Conservation (phyloP, 2,113 vertebrate genomes). For the Struthio camelus region DNA sequence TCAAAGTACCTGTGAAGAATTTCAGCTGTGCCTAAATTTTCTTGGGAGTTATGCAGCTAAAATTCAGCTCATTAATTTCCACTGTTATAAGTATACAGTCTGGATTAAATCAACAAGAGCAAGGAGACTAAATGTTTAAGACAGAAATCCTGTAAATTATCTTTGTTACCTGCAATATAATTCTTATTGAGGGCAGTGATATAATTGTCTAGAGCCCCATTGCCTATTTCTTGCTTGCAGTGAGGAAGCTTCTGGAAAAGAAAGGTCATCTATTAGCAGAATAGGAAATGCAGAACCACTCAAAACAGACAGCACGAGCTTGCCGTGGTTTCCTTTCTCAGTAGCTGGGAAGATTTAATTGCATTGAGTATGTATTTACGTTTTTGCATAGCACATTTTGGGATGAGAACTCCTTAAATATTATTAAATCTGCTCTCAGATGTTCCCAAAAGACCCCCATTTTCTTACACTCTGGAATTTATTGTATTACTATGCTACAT, state of each 20-base stretch:
- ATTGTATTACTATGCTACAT: background rate
- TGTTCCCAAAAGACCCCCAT: background rate
- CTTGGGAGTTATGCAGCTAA: background rate
- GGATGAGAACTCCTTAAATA: background rate
- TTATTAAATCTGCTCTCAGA: background rate
- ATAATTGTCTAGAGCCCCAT: background rate
- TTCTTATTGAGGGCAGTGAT: background rate
- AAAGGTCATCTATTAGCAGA: background rate
- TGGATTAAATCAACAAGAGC: constrained; percentile 9
- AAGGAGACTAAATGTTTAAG: background rate
- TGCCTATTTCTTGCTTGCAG: background rate
- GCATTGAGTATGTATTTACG: background rate
- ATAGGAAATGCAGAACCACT: background rate
- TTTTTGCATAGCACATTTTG: background rate
- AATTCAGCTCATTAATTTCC: constrained; percentile 27
- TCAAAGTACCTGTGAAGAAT: background rate
- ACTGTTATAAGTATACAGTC: background rate
- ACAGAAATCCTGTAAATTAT: background rate
- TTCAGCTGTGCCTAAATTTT: background rate
- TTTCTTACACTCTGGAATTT: background rate
- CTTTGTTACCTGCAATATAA: background rate
- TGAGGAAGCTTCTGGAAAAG: background rate
- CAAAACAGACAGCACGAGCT: background rate
- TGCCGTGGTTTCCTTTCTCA: background rate
- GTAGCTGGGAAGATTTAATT: background rate